Conservation (phyloP, 1,140 invertebrate species). For the Diorhabda elongata region DNA sequence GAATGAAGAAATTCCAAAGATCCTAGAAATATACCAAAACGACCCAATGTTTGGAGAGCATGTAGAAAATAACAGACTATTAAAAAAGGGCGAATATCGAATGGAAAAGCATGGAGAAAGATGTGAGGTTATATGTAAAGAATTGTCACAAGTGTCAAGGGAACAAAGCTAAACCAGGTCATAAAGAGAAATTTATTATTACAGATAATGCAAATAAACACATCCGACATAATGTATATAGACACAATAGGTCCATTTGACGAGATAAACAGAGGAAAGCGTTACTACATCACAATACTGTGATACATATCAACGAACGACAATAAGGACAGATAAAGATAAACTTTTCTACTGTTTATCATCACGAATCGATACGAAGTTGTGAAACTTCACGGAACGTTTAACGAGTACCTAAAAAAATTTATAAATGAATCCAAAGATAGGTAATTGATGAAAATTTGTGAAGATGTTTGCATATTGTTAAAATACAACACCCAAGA, state of each 20-base stretch:
- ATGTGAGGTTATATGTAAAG: slow-evolving; percentile 7
- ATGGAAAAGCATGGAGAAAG: slow-evolving; percentile 13
- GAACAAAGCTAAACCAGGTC: slow-evolving; percentile 9
- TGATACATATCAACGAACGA: slow-evolving; percentile 14
- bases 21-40: slow-evolving; percentile 15
- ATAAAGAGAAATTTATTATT: neutral
- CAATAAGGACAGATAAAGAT: slow-evolving; percentile 18
- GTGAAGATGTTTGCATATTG: slow-evolving; percentile 10
- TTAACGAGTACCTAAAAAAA: slow-evolving; percentile 10
- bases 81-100: neutral
- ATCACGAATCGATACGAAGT: slow-evolving; percentile 10
- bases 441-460: slow-evolving; percentile 2
- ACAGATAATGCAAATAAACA: neutral
- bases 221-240: too few species aligned
- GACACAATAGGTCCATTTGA: neutral
- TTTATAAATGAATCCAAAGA: slow-evolving; percentile 10
- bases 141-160: slow-evolving; percentile 11
- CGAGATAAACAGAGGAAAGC: neutral
- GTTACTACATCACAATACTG: slow-evolving; percentile 9
- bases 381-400: slow-evolving; percentile 11
- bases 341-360: slow-evolving; percentile 14
- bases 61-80: neutral
- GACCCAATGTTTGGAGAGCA: slow-evolving; percentile 1
- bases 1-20: neutral
- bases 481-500: slow-evolving; percentile 4